Evolutionary conservation across 1,140 invertebrate species (phyloP), one percentile per base, ranked within the genome.

Genomic region (Phortica variegata): DNA sequence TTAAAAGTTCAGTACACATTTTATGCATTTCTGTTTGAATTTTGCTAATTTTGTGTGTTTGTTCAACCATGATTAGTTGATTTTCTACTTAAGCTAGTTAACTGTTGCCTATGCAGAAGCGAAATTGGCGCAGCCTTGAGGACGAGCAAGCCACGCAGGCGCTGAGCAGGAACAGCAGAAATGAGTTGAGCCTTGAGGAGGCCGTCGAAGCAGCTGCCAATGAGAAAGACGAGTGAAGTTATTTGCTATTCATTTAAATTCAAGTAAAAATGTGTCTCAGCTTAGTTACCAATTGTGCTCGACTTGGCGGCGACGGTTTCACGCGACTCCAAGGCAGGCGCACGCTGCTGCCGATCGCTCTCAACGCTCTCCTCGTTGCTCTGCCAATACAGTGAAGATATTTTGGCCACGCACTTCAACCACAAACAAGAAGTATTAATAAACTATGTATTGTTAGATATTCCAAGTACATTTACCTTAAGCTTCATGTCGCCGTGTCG

Each of bases 291-390:
- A 74, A 82, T 80, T 21, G 80, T 80, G 47, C 78, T 75, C 5
- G 80, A 81, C 23, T 76, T 77, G 40, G 65, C 66, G 0, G 76
- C 68, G 4, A 76, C 71, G 3, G 82, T 83, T 55, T 83, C 83
- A 32, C 83, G 77, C 40, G 83, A 85, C 52, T 88, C 86, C 50
- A 86, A 69, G 7, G 81, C 83, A 10, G 84, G 80, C 0, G 83
- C 82, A 44, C 83, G 80, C 37, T 82, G 80, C 20, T 84, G 82
- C 39, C 81, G 77, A 56, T 83, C 82, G 12, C 87, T 87, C 55
- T 88, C 85, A 4, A 90, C 86, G 61, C 87, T 90, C 61, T 90
- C 88, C 70, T 92, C 90, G 58, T 90, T 90, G 65, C 85, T 90
- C 49, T 85, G 81, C 81, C 84, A 87, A 75, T 92, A 91, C 1